Evolutionary conservation across 2,888 invertebrate species (phyloP), one percentile per base, ranked within the genome.

Genomic region (Colletes collaris): DNA sequence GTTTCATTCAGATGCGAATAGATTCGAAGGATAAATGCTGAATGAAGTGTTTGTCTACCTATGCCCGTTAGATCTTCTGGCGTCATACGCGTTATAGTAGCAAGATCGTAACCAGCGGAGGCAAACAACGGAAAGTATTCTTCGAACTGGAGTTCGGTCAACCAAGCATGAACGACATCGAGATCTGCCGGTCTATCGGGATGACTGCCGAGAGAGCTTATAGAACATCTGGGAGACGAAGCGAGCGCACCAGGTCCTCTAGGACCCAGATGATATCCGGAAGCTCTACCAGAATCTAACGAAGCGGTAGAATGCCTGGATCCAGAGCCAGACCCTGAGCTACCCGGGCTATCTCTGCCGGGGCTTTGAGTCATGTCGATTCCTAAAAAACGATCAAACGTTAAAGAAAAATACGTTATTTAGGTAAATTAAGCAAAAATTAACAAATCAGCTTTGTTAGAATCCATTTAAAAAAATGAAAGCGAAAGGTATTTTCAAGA

Each of bases 31-130:
- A 40, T 40, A 40, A 40, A 40, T n/a, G 4, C 13, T 73, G 19
- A n/a, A 13, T 13, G 1, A 35, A 44, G 35, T 6, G 10, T 16
- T 58, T 7, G 2, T 67, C 11, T 64, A 92, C 97, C 97, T 90
- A 97, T 96, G 69, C 97, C 97, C 60, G 97, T 97, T 88, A 97
- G 95, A 94, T 97, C 98, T 94, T 99, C 99, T 0, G 99, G 99
- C 13, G 99, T 99, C 98, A 99, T 99, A 88, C 99, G 95, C n/a
- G 99, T 97, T 90, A 99, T 98, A 1, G 99, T 99, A 40, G 98
- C 97, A 94, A 99, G 96, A 94, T 99, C 99, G 93, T 99, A 99
- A 52, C 99, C 99, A 13, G 99, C 98, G 56, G 97, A 96, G 82
- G 98, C 95, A 93, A 99, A 99, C 76, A 98, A 95, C 63, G 97